Percentiles rank a stretch among this genome's conserved stretches.
Evolutionary conservation across 2,888 invertebrate genomes (phyloP).

Genomic region (Eristalinus sepulchralis): DNA sequence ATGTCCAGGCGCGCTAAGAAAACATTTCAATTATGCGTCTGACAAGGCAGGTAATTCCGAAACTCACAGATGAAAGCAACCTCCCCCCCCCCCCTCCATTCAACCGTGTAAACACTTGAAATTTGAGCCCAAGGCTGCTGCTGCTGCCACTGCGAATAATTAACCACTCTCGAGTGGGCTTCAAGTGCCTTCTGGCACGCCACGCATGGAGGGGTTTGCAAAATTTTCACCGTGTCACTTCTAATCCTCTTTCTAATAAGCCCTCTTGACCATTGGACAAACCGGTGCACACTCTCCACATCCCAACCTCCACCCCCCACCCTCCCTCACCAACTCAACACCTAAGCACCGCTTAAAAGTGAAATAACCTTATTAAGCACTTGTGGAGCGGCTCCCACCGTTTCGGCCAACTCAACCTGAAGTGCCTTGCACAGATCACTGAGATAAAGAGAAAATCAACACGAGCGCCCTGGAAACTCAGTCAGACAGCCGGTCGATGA

Average conservation of each 20-base stretch:
- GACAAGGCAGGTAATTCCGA: constrained; percentile 14
- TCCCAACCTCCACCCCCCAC: background rate
- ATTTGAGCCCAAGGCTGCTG: constrained; percentile 14
- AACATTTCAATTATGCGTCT: constrained; percentile 9
- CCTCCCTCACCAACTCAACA: background rate
- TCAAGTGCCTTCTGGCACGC: background rate
- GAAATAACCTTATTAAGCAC: constrained; percentile 58
- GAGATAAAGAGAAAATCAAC: background rate
- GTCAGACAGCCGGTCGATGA: background rate
- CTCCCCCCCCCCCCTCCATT: background rate
- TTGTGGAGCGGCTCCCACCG: background rate
- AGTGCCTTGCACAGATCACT: constrained; percentile 1
- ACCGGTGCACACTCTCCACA: background rate
- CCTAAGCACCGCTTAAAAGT: constrained; percentile 58
- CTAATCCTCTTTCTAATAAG: constrained; percentile 33
- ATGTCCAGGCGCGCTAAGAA: constrained; percentile 3
- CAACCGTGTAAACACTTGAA: constrained; percentile 21
- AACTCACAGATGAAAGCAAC: background rate
- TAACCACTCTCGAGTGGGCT: constrained; percentile 7
- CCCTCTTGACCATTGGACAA: constrained; percentile 18
- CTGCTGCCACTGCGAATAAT: constrained; percentile 21
- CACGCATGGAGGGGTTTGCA: constrained; percentile 1
- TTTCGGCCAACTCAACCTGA: background rate
- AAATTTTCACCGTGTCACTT: constrained; percentile 15
- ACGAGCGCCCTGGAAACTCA: background rate